Percentiles rank a stretch among this genome's conserved stretches.
These are phyloP conservation scores for Lithosia quadra DNA, from an alignment of 2,888 invertebrate genomes.

Conservation along the genomic window DNA sequence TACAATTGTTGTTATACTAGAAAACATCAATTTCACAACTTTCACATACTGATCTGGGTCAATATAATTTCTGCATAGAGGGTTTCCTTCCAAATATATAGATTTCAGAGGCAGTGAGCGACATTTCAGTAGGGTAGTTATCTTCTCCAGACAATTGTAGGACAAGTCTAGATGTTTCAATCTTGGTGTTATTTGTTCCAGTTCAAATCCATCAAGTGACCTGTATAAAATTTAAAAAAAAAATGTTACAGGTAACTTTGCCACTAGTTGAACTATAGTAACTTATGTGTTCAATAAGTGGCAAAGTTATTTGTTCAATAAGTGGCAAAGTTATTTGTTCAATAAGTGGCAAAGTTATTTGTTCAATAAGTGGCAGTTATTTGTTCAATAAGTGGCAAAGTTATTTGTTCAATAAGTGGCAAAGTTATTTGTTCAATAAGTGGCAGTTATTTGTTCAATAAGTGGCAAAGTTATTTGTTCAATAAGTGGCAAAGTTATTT, in stretches of 20 bases:
- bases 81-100: slow-evolving; percentile 90
- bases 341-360: too few species aligned
- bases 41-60: slow-evolving; percentile 88
- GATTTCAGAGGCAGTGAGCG: slow-evolving; percentile 77
- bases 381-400: too few species aligned
- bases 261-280: neutral
- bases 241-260: neutral
- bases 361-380: too few species aligned
- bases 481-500: too few species aligned
- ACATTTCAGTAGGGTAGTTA: slow-evolving; percentile 58
- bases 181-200: slow-evolving; percentile 57
- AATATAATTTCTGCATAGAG: slow-evolving; percentile 89
- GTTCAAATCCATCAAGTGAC: slow-evolving; percentile 65
- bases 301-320: too few species aligned
- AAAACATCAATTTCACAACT: slow-evolving; percentile 83
- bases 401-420: too few species aligned
- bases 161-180: slow-evolving; percentile 70
- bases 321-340: too few species aligned
- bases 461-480: too few species aligned
- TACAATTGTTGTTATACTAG: slow-evolving; percentile 82
- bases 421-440: too few species aligned
- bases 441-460: too few species aligned
- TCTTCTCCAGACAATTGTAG: slow-evolving; percentile 63
- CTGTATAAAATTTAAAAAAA: slow-evolving; percentile 55
- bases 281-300: too few species aligned